Percentiles rank a stretch among this genome's conserved stretches.
phyloP scores from a whole-genome alignment of 2,888 invertebrate species.

The Philereme transversata region DNA sequence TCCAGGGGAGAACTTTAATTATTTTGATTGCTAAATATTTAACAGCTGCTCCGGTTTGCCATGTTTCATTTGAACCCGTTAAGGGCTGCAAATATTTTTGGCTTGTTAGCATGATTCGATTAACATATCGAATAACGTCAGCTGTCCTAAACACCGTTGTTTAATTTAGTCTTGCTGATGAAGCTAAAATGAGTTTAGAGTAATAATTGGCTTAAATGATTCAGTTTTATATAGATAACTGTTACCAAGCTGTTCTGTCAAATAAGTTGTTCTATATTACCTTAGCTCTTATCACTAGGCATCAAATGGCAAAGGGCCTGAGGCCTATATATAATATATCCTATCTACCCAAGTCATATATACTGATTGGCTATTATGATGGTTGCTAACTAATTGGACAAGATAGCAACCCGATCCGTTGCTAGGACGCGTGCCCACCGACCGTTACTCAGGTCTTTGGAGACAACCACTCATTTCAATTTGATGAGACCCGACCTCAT shows the following conservation, averaged over 20 bases:
- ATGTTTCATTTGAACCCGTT: neutral
- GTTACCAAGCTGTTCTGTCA: neutral
- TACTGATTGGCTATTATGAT: slow-evolving; percentile 38
- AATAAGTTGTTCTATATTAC: slow-evolving; percentile 3
- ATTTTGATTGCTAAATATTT: slow-evolving; percentile 6
- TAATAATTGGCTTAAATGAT: neutral
- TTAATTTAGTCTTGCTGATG: neutral
- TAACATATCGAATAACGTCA: slow-evolving; percentile 2
- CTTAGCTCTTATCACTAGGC: slow-evolving; percentile 5
- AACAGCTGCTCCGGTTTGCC: slow-evolving; percentile 7
- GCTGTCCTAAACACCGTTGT: slow-evolving; percentile 5
- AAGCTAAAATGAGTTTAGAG: neutral
- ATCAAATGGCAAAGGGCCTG: slow-evolving; percentile 15
- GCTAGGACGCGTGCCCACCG: slow-evolving; percentile 54
- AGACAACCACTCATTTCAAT: slow-evolving; percentile 58
- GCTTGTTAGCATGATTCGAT: slow-evolving; percentile 10
- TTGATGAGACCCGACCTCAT: slow-evolving; percentile 54
- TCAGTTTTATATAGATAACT: neutral
- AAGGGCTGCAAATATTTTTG: slow-evolving; percentile 10
- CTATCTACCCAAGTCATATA: slow-evolving; percentile 30
- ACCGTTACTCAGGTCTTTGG: slow-evolving; percentile 51
- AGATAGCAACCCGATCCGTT: slow-evolving; percentile 39
- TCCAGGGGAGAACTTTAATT: slow-evolving; percentile 6
- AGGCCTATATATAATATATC: slow-evolving; percentile 22
- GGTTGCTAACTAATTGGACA: slow-evolving; percentile 40